Evolutionary conservation across 1,140 invertebrate species (phyloP), one percentile per base, ranked within the genome.

Genomic region (Amphibalanus amphitrite): DNA sequence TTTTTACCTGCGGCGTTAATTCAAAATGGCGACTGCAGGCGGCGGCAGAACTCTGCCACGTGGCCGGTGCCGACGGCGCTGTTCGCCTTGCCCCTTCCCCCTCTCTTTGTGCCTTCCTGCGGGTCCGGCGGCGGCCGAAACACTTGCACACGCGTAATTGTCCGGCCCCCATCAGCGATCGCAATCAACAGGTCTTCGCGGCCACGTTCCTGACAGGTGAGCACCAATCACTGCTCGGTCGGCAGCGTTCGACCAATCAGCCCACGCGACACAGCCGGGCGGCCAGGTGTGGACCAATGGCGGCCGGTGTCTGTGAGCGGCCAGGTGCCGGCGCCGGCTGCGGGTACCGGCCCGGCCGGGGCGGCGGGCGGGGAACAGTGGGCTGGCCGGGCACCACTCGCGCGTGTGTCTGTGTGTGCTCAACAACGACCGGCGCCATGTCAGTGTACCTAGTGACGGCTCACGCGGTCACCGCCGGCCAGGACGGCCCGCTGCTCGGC

Each of bases 391-490:
- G 28, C 69, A 20, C 67, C 65, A 64, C 59, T 33, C 25, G 69
- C 26, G 68, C 67, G 69, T 70, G 40, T 65, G 64, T 59, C 15
- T 70, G 71, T 29, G 72, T 70, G 71, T 72, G 67, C 28, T 28
- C 47, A 10, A 17, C 10, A 67, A 3, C n/a, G n/a, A 28, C n/a
- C 65, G 69, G 65, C n/a, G 74, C 72, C 72, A 76, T 76, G 76
- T 70, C 77, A 67, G 76, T 74, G 75, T 89, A 92, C 83, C 84
- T 92, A 80, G 92, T 92, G 79, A 88, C 90, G 70, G 81, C 94
- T 78, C 91, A 92, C 82, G 86, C 92, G 80, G 89, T 90, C 75
- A 96, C 94, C 23, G 92, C 92, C 67, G 95, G 95, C 65, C 87
- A 90, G 72, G 92, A 94, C 80, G 93, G 92, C 70, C 88, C 91